These are phyloP conservation scores for Leptinotarsa texana DNA, from an alignment of 1,140 invertebrate genomes.

Conservation along the genomic window DNA sequence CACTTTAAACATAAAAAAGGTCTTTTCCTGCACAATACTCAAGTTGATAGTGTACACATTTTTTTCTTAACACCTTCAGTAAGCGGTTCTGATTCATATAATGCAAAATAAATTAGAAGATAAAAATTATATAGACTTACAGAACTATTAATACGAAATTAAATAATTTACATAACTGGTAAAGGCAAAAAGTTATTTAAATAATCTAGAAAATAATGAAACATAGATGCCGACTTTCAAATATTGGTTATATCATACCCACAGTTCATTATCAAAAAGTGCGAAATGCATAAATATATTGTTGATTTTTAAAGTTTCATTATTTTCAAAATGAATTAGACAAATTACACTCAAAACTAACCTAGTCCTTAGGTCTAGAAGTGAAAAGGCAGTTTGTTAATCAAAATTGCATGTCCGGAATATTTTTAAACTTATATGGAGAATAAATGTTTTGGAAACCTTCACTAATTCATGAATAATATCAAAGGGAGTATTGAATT, in stretches of 20 bases:
- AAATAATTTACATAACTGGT: slow-evolving; percentile 3
- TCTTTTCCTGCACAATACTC: slow-evolving; percentile 4
- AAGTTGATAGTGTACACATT: slow-evolving; percentile 3
- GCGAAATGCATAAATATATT: neutral
- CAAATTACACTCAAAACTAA: too few species aligned
- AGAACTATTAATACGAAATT: neutral
- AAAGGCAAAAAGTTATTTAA: neutral
- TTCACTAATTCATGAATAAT: too few species aligned
- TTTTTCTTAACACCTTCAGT: neutral
- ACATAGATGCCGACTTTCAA: slow-evolving; percentile 3
- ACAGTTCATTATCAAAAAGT: neutral
- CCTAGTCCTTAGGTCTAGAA: too few species aligned
- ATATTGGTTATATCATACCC: neutral
- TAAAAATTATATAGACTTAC: neutral
- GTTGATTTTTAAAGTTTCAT: too few species aligned
- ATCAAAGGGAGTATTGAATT: too few species aligned
- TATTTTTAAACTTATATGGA: too few species aligned
- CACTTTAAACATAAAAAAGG: neutral
- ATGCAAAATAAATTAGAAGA: neutral
- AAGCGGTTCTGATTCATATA: neutral
- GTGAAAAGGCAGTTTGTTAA: too few species aligned
- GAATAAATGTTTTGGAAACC: too few species aligned
- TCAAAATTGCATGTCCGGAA: too few species aligned
- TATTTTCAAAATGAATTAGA: too few species aligned
- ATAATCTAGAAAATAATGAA: neutral